These are phyloP conservation scores for Otolemur crassicaudatus DNA, from an alignment of 2,797 vertebrate genomes.

Conservation along the genomic window DNA sequence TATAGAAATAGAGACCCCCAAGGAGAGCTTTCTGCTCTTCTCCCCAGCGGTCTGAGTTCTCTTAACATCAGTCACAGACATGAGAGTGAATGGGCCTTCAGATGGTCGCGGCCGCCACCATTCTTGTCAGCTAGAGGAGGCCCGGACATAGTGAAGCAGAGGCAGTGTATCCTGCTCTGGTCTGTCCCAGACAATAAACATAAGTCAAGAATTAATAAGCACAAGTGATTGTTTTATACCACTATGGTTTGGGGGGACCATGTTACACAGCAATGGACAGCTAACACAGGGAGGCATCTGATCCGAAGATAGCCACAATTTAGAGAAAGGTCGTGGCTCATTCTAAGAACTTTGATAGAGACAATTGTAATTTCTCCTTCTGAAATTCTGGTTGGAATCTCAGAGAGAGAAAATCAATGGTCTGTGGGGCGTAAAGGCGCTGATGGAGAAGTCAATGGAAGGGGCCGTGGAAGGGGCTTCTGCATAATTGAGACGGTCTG, in stretches of 20 bases:
- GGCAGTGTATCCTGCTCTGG: neutral
- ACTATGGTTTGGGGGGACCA: neutral
- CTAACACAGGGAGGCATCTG: neutral
- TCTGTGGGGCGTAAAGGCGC: neutral
- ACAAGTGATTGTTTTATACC: neutral
- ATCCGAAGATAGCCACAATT: neutral
- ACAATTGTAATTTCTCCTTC: neutral
- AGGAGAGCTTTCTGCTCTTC: neutral
- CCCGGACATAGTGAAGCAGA: neutral
- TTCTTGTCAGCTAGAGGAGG: neutral
- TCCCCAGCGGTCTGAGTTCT: neutral
- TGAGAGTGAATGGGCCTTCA: neutral
- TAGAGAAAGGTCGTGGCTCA: neutral
- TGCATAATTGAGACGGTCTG: neutral
- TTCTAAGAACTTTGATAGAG: neutral
- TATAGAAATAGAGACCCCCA: neutral
- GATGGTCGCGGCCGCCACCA: neutral
- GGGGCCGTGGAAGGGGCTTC: neutral
- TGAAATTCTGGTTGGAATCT: neutral
- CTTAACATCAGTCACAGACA: neutral
- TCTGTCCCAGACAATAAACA: neutral
- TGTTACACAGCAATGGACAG: neutral
- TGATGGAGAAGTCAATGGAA: neutral
- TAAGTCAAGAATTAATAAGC: neutral
- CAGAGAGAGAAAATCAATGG: neutral